These are phyloP conservation scores for Montipora efflorescens DNA, from an alignment of 64 coral and sea anemone genomes.

Conservation along the genomic window DNA sequence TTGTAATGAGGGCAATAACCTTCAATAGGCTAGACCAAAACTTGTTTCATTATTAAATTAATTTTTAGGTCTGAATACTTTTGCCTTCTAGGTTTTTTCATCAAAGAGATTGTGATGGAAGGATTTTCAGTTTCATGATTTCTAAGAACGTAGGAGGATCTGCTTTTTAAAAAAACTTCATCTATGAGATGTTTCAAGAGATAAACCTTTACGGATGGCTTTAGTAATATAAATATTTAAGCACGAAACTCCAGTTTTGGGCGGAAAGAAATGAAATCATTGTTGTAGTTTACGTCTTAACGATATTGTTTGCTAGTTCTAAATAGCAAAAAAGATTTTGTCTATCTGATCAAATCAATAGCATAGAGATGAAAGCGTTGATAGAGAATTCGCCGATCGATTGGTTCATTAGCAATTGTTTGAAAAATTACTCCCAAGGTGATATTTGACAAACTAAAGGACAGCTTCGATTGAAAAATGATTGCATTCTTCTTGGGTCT, in stretches of 20 bases:
- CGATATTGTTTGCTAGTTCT: neutral
- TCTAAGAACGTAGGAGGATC: neutral
- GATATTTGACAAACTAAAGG: conserved; percentile 13
- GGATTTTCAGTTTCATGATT: neutral
- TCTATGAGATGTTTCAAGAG: neutral
- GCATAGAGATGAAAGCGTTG: neutral
- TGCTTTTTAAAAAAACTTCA: neutral
- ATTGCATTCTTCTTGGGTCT: neutral
- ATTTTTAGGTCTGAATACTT: neutral
- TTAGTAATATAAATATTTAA: conserved; percentile 11
- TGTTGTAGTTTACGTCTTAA: conserved; percentile 8
- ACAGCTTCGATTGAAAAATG: conserved; percentile 12
- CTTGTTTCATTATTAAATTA: neutral
- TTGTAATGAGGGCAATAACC: neutral
- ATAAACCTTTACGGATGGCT: neutral
- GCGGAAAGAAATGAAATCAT: neutral
- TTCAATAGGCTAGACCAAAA: neutral
- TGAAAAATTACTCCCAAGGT: conserved; percentile 18
- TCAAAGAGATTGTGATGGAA: too few species aligned
- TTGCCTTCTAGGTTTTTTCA: too few species aligned
- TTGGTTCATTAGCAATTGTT: conserved; percentile 8
- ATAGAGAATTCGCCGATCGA: neutral
- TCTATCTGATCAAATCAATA: neutral
- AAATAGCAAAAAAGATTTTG: neutral
- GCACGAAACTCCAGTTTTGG: neutral